Conservation (phyloP, 2,797 vertebrate genomes). For the Urophycis tenuis region DNA sequence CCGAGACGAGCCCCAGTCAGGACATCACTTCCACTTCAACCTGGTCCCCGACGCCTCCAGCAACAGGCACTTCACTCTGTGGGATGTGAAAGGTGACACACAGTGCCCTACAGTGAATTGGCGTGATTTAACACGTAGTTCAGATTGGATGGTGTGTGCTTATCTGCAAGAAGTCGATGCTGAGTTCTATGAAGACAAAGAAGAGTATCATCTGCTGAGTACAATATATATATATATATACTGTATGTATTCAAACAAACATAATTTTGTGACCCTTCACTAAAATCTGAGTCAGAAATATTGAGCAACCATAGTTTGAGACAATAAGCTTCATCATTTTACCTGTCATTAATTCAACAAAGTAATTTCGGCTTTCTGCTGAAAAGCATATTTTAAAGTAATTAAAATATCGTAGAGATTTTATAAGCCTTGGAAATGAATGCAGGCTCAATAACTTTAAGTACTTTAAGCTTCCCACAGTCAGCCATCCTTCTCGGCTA, state of each 20-base stretch:
- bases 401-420: background rate
- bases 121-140: background rate
- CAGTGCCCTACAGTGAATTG: background rate
- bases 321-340: background rate
- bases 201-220: too few relatives aligned
- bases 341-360: background rate
- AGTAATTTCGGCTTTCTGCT: background rate
- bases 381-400: background rate
- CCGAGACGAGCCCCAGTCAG: constrained; percentile 86
- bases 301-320: background rate
- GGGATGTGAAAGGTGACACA: constrained; percentile 86
- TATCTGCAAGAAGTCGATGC: too few relatives aligned
- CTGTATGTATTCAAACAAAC: too few relatives aligned
- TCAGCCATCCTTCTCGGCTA: background rate
- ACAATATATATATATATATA: too few relatives aligned
- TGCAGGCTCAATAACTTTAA: constrained; percentile 1
- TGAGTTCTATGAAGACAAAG: too few relatives aligned
- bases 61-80: constrained; percentile 86
- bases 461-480: background rate
- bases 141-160: background rate
- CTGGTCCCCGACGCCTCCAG: constrained; percentile 80
- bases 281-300: background rate
- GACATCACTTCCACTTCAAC: constrained; percentile 90
- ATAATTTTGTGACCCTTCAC: too few relatives aligned
- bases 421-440: background rate